phyloP scores from a whole-genome alignment of 2,888 invertebrate genomes.

The Drosophila borborema region DNA sequence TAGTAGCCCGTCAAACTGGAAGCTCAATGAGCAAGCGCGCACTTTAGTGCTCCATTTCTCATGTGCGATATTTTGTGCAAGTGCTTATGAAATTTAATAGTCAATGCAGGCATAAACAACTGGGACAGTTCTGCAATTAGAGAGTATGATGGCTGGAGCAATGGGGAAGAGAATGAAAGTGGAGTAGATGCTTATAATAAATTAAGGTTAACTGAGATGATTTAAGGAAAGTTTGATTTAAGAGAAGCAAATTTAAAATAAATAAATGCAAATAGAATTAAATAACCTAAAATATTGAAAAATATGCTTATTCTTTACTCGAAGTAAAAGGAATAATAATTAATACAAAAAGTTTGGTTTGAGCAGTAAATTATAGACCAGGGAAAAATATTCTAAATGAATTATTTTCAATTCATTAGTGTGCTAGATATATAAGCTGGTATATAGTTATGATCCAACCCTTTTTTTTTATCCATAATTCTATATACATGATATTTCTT shows the following conservation, averaged over 20 bases:
- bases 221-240: not conserved
- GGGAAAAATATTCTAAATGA: not conserved
- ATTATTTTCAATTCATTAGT: not conserved
- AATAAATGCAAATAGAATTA: not conserved
- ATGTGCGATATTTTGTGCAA: slow-evolving; percentile 51
- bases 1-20: slow-evolving; percentile 49
- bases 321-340: not conserved
- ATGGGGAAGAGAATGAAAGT: not conserved
- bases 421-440: not conserved
- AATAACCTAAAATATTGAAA: not conserved
- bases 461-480: not conserved
- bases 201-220: not conserved
- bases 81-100: slow-evolving; percentile 58
- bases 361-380: no score
- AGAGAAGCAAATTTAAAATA: not conserved
- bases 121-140: slow-evolving; percentile 52
- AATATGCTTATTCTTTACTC: not conserved
- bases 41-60: slow-evolving; percentile 52
- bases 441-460: not conserved
- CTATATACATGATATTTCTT: not conserved
- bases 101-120: slow-evolving; percentile 15
- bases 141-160: not conserved
- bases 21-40: slow-evolving; percentile 18
- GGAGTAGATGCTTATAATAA: not conserved
- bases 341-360: no score